Conservation (phyloP, 37 sponge, comb jelly and placozoan genomes). For the Ianthella basta region DNA sequence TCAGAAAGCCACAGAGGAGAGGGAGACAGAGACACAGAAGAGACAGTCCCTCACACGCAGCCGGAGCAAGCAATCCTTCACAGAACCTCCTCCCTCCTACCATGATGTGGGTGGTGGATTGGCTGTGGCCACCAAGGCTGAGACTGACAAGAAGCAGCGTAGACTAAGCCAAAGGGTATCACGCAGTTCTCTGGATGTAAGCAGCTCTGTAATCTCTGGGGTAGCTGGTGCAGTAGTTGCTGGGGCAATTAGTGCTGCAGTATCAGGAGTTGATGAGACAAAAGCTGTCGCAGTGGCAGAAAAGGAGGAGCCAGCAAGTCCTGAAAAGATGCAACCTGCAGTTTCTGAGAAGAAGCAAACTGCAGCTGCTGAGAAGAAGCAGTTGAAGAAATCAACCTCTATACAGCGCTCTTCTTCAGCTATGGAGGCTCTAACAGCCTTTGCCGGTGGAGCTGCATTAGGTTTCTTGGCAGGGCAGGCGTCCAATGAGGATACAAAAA, state of each 20-base stretch:
- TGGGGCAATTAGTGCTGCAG: too few species aligned
- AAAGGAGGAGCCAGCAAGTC: too few species aligned
- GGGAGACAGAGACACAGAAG: neutral
- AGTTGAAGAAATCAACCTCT: too few species aligned
- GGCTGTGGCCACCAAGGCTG: neutral
- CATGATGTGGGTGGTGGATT: conserved; percentile 4
- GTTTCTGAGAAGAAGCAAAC: too few species aligned
- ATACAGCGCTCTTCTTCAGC: neutral
- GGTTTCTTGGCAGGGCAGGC: neutral
- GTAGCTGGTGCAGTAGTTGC: too few species aligned
- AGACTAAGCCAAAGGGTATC: neutral
- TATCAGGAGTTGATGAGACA: too few species aligned
- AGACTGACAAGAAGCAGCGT: neutral
- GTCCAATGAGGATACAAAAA: neutral
- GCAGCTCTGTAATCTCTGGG: too few species aligned
- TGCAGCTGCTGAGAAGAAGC: too few species aligned
- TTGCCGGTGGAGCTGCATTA: neutral
- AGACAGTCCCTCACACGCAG: neutral
- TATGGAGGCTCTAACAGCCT: neutral
- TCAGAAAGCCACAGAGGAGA: neutral
- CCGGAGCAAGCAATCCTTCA: neutral
- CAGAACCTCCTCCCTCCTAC: neutral
- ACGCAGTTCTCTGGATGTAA: neutral
- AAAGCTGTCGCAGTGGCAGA: too few species aligned
- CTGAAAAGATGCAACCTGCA: too few species aligned